A percentile compares a stretch with the other conserved stretches of the same genome.
Evolutionary conservation across 2,113 vertebrate species (phyloP).

Genomic region (Sprattus sprattus): DNA sequence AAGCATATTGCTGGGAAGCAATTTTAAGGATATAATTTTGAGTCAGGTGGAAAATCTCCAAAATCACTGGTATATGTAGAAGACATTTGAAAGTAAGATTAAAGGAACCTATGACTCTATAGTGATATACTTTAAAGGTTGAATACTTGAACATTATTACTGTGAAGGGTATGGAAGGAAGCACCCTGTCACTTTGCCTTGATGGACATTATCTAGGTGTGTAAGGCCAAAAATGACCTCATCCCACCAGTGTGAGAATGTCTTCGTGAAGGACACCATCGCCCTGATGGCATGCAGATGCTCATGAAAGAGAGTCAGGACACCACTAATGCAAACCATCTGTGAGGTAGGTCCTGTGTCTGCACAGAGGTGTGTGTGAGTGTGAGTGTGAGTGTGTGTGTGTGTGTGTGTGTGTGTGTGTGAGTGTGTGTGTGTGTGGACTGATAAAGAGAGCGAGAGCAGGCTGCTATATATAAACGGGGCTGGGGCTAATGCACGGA

Average conservation of each 20-base stretch:
- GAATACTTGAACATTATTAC: neutral
- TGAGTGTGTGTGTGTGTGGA: neutral
- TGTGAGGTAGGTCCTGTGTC: neutral
- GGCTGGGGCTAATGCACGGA: slow-evolving; percentile 20
- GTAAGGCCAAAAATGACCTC: neutral
- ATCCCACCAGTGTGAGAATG: neutral
- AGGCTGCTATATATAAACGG: slow-evolving; percentile 33
- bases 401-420: slow-evolving; percentile 7
- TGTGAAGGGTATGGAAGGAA: neutral
- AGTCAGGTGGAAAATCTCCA: neutral
- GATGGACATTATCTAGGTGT: neutral
- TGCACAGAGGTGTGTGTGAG: neutral
- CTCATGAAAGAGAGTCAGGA: neutral
- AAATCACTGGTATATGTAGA: neutral
- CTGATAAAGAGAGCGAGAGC: neutral
- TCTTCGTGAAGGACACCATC: neutral
- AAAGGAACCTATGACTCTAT: neutral
- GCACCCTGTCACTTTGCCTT: neutral
- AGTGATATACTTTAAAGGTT: neutral
- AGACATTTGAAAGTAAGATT: neutral
- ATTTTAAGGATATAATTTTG: neutral
- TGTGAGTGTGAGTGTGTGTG: slow-evolving; percentile 10
- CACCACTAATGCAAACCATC: neutral
- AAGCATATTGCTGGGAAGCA: neutral
- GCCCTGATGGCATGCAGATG: neutral